Evolutionary conservation across 1,140 invertebrate genomes (phyloP).

Genomic region (Aethina tumida): DNA sequence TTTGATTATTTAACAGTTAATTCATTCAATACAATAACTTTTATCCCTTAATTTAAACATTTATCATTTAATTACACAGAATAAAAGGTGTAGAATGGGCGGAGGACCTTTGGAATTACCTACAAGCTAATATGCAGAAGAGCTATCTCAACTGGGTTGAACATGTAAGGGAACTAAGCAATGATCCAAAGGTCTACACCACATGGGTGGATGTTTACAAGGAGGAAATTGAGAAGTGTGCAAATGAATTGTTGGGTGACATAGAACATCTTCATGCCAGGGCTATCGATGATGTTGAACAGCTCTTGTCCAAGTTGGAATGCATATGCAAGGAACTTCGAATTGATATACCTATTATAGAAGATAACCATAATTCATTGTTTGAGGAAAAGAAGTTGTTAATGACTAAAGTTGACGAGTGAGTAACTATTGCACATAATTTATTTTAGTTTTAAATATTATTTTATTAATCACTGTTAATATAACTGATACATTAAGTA

Average conservation of each 20-base stretch:
- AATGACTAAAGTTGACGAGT: constrained; percentile 13
- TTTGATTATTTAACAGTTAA: too few species aligned
- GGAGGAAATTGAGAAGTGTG: constrained; percentile 5
- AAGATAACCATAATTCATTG: constrained; percentile 6
- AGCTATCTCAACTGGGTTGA: constrained; percentile 11
- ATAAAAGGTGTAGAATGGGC: too few species aligned
- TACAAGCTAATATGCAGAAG: constrained; percentile 4
- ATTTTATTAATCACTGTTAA: constrained; percentile 6
- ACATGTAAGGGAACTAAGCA: constrained; percentile 4
- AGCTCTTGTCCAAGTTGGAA: constrained; percentile 9
- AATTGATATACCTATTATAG: constrained; percentile 12
- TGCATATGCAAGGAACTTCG: constrained; percentile 6
- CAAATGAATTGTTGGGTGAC: constrained; percentile 9
- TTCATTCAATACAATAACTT: too few species aligned
- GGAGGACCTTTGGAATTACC: constrained; percentile 2
- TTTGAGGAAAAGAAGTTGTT: constrained; percentile 12
- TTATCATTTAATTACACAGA: too few species aligned
- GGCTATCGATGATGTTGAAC: constrained; percentile 5
- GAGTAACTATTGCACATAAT: constrained; percentile 7
- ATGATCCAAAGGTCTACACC: too few species aligned
- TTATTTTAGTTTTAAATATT: background rate
- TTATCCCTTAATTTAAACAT: too few species aligned
- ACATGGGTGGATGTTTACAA: too few species aligned
- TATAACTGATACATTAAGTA: background rate
- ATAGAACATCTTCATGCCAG: constrained; percentile 7